Conservation (phyloP, 2,888 invertebrate genomes). For the Nesidiocoris tenuis region DNA sequence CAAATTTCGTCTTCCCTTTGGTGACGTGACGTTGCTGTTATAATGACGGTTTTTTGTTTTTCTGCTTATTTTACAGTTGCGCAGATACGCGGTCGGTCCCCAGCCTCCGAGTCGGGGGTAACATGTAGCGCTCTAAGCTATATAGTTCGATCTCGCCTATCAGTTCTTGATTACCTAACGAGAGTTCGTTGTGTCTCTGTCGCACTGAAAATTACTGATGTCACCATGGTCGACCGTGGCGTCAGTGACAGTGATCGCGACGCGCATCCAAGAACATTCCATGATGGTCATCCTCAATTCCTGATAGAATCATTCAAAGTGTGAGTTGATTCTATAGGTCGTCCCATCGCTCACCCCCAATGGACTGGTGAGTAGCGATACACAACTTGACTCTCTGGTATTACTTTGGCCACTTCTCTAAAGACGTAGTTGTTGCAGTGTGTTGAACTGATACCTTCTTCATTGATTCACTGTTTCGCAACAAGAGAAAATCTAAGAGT, state of each 20-base stretch:
- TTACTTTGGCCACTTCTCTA: slow-evolving; percentile 5
- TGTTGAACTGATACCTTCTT: too few species aligned
- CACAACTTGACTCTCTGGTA: slow-evolving; percentile 16
- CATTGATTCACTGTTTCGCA: too few species aligned
- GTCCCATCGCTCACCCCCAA: slow-evolving; percentile 15
- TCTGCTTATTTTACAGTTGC: slow-evolving; percentile 32
- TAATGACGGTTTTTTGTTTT: slow-evolving; percentile 29
- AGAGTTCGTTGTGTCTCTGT: not conserved
- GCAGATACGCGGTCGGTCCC: slow-evolving; percentile 21
- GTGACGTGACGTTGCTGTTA: not conserved
- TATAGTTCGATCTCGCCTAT: slow-evolving; percentile 14
- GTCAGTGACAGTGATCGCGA: slow-evolving; percentile 9
- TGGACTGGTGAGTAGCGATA: slow-evolving; percentile 30
- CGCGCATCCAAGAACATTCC: slow-evolving; percentile 12
- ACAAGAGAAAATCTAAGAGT: too few species aligned
- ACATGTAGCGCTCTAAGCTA: slow-evolving; percentile 29
- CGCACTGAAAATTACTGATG: slow-evolving; percentile 13
- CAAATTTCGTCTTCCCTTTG: not conserved
- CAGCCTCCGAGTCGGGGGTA: slow-evolving; percentile 14
- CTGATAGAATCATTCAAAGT: slow-evolving; percentile 23
- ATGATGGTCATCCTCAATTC: not conserved
- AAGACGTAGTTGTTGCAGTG: slow-evolving; percentile 13
- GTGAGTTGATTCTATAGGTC: slow-evolving; percentile 33
- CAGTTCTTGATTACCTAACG: slow-evolving; percentile 28
- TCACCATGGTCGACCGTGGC: not conserved